A percentile compares a stretch with the other conserved stretches of the same genome.
phyloP scores from a whole-genome alignment of 2,888 invertebrate genomes.

The Onthophagus sagittarius region DNA sequence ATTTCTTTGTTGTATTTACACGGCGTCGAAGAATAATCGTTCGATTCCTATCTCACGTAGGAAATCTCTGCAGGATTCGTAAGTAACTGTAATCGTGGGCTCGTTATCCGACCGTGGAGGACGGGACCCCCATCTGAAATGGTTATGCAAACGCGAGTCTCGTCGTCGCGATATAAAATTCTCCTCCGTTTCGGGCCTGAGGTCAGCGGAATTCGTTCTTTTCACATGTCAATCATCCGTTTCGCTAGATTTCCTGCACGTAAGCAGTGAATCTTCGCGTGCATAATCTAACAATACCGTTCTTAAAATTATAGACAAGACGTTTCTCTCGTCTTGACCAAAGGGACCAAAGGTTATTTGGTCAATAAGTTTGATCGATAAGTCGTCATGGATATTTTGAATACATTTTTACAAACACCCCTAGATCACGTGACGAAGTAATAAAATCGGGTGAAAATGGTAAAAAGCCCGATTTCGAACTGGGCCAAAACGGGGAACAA shows the following conservation, averaged over 20 bases:
- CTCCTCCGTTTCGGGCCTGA: conserved; percentile 18
- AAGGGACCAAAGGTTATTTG: conserved; percentile 21
- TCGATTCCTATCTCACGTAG: neutral
- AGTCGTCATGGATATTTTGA: neutral
- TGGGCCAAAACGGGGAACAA: neutral
- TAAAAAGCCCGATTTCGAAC: neutral
- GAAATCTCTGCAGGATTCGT: conserved; percentile 9
- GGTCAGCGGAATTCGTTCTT: conserved; percentile 31
- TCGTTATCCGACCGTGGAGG: conserved; percentile 7
- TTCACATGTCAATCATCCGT: conserved; percentile 36
- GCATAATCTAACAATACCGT: neutral
- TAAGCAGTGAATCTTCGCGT: neutral
- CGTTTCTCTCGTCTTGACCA: conserved; percentile 13
- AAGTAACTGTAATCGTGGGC: neutral
- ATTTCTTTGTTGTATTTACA: neutral
- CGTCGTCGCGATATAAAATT: neutral
- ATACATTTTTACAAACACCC: neutral
- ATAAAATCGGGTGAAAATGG: neutral
- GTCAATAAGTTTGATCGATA: conserved; percentile 23
- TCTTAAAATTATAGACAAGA: neutral
- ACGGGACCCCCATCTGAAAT: conserved; percentile 10
- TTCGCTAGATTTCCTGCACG: conserved; percentile 16
- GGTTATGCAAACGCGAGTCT: neutral
- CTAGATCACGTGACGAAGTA: neutral
- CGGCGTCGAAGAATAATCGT: neutral